Conservation (phyloP, 2,888 invertebrate species). For the Arrhopalites spinosus region DNA sequence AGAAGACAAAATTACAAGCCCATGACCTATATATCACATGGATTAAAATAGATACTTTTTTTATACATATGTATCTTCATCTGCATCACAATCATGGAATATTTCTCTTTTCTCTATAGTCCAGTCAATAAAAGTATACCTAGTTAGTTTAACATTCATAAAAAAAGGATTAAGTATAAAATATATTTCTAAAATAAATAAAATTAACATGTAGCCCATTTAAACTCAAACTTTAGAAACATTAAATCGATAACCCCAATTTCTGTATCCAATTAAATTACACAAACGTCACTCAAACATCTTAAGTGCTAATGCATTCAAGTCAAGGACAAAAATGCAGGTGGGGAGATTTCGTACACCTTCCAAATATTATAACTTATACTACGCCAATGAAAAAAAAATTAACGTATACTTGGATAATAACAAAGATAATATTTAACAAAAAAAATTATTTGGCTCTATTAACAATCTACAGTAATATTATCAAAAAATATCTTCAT, state of each 20-base stretch:
- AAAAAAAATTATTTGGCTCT: too few relatives aligned
- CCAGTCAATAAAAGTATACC: too few relatives aligned
- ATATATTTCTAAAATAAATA: too few relatives aligned
- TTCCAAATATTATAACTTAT: too few relatives aligned
- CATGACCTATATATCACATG: constrained; percentile 1
- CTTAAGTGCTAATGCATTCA: constrained; percentile 1
- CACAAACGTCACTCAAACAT: not conserved
- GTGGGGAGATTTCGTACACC: not conserved
- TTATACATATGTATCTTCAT: not conserved
- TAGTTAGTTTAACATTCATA: too few relatives aligned
- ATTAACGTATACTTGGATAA: too few relatives aligned
- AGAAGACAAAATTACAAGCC: not conserved
- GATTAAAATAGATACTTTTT: constrained; percentile 5
- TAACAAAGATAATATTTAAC: too few relatives aligned
- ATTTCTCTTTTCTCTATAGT: not conserved
- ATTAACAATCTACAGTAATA: too few relatives aligned
- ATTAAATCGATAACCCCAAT: not conserved
- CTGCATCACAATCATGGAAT: too few relatives aligned
- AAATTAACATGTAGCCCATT: not conserved
- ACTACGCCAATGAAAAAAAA: too few relatives aligned
- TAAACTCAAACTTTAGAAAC: not conserved
- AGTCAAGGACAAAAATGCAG: constrained; percentile 9
- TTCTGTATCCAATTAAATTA: not conserved
- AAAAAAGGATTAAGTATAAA: too few relatives aligned
- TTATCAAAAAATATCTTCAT: too few relatives aligned